Conservation (phyloP, 2,113 vertebrate species). For the Antechinus stuartii region DNA sequence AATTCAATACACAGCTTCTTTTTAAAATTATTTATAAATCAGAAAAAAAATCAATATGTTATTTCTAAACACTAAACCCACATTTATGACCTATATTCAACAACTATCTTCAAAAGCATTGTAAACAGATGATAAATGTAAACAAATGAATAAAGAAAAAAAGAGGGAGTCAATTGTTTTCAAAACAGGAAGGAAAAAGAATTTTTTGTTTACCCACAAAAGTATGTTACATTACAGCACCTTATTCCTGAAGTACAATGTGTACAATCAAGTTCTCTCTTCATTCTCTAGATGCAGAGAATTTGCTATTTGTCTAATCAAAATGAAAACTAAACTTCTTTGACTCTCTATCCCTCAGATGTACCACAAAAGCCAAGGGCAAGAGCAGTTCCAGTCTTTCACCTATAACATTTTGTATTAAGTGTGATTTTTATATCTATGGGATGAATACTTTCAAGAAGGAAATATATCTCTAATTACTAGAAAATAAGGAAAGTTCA, state of each 20-base stretch:
- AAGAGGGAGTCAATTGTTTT: neutral
- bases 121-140: neutral
- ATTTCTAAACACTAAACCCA: neutral
- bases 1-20: accelerated
- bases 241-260: accelerated
- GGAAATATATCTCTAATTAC: neutral
- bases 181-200: neutral
- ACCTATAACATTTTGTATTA: neutral
- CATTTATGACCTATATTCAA: neutral
- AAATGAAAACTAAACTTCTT: neutral
- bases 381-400: neutral
- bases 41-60: accelerated
- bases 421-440: neutral
- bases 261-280: accelerated
- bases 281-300: neutral
- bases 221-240: accelerated
- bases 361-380: neutral
- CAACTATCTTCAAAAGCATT: neutral
- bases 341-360: neutral
- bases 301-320: neutral
- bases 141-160: neutral
- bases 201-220: neutral
- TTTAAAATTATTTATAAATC: accelerated
- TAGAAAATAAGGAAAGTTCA: neutral
- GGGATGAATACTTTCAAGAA: neutral